phyloP scores from a whole-genome alignment of 2,888 invertebrate species.

The Barypeithes pellucidus region DNA sequence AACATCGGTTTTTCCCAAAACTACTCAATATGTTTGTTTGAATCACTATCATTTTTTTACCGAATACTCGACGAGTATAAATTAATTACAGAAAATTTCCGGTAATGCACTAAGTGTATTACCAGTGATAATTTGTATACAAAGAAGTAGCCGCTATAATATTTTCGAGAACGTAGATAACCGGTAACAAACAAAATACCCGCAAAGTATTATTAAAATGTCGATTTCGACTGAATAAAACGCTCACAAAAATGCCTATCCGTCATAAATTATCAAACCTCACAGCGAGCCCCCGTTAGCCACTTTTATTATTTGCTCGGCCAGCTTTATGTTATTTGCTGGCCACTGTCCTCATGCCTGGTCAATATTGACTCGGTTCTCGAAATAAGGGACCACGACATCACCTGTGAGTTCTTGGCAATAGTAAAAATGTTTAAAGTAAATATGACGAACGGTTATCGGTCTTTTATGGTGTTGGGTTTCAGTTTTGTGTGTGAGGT shows the following conservation, averaged over 20 bases:
- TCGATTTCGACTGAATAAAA: too few species aligned
- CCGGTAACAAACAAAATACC: too few species aligned
- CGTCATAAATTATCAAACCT: constrained; percentile 1
- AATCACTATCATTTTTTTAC: too few species aligned
- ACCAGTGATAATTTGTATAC: too few species aligned
- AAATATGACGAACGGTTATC: constrained; percentile 27
- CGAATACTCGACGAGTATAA: too few species aligned
- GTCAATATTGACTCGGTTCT: constrained; percentile 30
- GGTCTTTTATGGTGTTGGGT: constrained; percentile 33
- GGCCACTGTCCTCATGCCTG: constrained; percentile 41
- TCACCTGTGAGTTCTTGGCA: constrained; percentile 35
- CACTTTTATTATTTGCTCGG: constrained; percentile 30
- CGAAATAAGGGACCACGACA: constrained; percentile 25
- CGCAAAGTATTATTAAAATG: too few species aligned
- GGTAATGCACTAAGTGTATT: too few species aligned
- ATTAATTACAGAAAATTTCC: too few species aligned
- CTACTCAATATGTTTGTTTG: too few species aligned
- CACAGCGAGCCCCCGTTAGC: constrained; percentile 25
- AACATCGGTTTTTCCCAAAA: too few species aligned
- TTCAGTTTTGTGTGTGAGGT: constrained; percentile 28
- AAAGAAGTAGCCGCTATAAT: too few species aligned
- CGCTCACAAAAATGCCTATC: neutral
- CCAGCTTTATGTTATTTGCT: constrained; percentile 42
- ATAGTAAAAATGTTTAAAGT: constrained; percentile 20
- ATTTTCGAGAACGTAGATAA: too few species aligned